These are phyloP conservation scores for Tuta absoluta DNA, from an alignment of 2,888 invertebrate species.

Conservation along the genomic window DNA sequence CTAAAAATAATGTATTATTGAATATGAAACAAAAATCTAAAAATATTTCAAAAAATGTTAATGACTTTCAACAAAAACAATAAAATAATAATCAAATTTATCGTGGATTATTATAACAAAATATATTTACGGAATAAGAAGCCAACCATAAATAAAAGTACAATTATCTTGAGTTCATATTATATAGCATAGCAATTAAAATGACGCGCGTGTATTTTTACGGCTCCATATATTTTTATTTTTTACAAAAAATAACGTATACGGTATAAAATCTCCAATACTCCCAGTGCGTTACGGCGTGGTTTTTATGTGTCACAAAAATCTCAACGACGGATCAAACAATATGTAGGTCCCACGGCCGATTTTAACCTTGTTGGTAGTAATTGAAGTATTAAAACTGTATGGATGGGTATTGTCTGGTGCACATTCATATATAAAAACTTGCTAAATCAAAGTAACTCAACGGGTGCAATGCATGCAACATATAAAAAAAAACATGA, in stretches of 20 bases:
- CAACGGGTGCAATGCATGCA: too few relatives aligned
- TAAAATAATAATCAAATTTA: too few relatives aligned
- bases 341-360: too few relatives aligned
- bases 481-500: too few relatives aligned
- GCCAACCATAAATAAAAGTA: neutral
- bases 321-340: slow-evolving; percentile 23
- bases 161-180: slow-evolving; percentile 6
- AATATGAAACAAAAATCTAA: too few relatives aligned
- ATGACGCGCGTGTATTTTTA: slow-evolving; percentile 21
- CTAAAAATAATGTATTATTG: too few relatives aligned
- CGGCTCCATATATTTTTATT: slow-evolving; percentile 26
- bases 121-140: neutral
- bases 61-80: too few relatives aligned
- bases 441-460: too few relatives aligned
- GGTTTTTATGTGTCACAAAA: slow-evolving; percentile 30
- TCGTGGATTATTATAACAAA: too few relatives aligned
- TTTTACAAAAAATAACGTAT: slow-evolving; percentile 23
- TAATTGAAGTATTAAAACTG: neutral
- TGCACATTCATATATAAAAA: too few relatives aligned
- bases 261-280: slow-evolving; percentile 24
- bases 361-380: neutral
- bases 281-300: slow-evolving; percentile 17
- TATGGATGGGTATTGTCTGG: neutral
- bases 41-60: too few relatives aligned
- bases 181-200: slow-evolving; percentile 19